These are phyloP conservation scores for Drosophila insularis DNA, from an alignment of 1,140 invertebrate species.

Conservation along the genomic window DNA sequence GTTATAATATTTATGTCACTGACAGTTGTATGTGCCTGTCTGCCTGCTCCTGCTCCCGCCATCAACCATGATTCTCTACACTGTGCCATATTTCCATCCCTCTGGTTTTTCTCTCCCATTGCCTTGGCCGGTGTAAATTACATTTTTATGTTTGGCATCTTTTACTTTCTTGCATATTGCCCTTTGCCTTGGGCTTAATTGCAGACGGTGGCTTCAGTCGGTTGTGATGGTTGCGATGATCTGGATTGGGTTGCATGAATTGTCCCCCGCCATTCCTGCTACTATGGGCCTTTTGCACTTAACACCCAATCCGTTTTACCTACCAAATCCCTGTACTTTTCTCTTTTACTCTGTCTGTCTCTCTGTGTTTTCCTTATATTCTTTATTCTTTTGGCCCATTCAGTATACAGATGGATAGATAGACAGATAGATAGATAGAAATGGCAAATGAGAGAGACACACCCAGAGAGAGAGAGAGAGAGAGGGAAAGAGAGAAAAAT, in stretches of 20 bases:
- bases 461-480: not conserved
- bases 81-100: not conserved
- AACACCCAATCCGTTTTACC: conserved; percentile 50
- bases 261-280: not conserved
- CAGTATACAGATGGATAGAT: conserved; percentile 13
- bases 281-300: conserved; percentile 37
- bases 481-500: conserved; percentile 1
- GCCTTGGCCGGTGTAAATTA: conserved; percentile 16
- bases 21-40: not conserved
- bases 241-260: conserved; percentile 4
- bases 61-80: not conserved
- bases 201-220: conserved; percentile 2
- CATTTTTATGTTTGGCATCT: conserved; percentile 36
- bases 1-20: conserved; percentile 48
- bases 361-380: conserved; percentile 22
- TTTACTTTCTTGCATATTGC: conserved; percentile 33
- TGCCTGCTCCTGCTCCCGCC: not conserved
- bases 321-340: conserved; percentile 23
- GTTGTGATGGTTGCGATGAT: not conserved
- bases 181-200: conserved; percentile 37
- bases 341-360: not conserved
- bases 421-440: not conserved
- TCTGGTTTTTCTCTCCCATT: not conserved
- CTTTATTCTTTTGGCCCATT: conserved; percentile 44
- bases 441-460: conserved; percentile 9